Conservation (phyloP, 2,797 vertebrate genomes). For the Manis javanica region DNA sequence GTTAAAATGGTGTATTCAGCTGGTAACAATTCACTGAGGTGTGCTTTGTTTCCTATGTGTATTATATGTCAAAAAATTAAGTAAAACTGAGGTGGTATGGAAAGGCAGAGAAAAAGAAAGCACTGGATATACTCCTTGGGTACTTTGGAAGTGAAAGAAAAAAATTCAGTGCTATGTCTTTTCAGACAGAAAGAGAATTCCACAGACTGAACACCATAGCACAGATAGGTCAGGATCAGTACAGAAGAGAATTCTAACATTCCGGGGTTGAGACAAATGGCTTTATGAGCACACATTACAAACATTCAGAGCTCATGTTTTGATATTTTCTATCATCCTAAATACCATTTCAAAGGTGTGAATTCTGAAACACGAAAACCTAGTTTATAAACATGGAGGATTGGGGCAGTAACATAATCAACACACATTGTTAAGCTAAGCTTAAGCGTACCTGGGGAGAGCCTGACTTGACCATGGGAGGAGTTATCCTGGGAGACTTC, state of each 20-base stretch:
- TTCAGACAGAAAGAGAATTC: not conserved
- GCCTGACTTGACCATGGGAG: constrained; percentile 80
- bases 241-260: not conserved
- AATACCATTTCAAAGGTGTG: not conserved
- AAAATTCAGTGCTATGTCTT: not conserved
- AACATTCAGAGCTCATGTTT: not conserved
- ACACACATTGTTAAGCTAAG: accelerated
- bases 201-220: not conserved
- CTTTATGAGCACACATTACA: not conserved
- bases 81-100: not conserved
- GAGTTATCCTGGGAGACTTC: constrained; percentile 88
- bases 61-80: not conserved
- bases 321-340: not conserved
- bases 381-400: not conserved
- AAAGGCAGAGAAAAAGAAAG: not conserved
- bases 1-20: not conserved
- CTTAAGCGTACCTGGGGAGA: constrained; percentile 88
- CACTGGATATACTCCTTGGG: not conserved
- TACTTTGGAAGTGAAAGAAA: not conserved
- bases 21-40: not conserved
- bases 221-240: not conserved
- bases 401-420: not conserved
- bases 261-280: not conserved
- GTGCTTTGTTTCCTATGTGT: not conserved
- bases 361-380: not conserved